These are phyloP conservation scores for Porites australiensis DNA, from an alignment of 64 coral and sea anemone species.

Conservation along the genomic window DNA sequence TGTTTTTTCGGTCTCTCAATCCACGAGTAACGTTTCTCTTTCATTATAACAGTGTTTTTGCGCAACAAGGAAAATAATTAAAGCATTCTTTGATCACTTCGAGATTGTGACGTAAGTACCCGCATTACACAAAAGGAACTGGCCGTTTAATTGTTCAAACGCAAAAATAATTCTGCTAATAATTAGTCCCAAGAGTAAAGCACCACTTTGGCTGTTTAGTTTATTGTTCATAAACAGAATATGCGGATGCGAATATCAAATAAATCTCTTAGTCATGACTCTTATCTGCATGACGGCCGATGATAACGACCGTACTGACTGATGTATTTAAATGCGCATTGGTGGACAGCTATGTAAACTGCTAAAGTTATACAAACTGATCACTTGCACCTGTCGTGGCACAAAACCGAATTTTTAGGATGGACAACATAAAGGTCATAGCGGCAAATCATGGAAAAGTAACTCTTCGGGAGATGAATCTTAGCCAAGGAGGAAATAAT, in stretches of 20 bases:
- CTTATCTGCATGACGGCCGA: neutral
- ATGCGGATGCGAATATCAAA: neutral
- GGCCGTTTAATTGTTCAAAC: constrained; percentile 12
- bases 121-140: constrained; percentile 20
- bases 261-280: neutral
- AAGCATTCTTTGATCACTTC: constrained; percentile 26
- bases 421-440: neutral
- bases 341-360: neutral
- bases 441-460: neutral
- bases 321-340: neutral
- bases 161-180: neutral
- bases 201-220: neutral
- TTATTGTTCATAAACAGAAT: neutral
- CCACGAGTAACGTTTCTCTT: no score
- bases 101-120: constrained; percentile 11
- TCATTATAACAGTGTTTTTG: neutral
- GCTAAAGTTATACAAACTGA: neutral
- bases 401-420: neutral
- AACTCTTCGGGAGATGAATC: constrained; percentile 28
- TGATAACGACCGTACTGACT: no score
- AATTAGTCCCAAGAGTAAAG: constrained; percentile 15
- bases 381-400: neutral
- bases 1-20: no score
- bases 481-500: constrained; percentile 21
- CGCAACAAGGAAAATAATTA: neutral